Evolutionary conservation across 2,113 vertebrate species (phyloP).

Genomic region (Nesogale talazaci): DNA sequence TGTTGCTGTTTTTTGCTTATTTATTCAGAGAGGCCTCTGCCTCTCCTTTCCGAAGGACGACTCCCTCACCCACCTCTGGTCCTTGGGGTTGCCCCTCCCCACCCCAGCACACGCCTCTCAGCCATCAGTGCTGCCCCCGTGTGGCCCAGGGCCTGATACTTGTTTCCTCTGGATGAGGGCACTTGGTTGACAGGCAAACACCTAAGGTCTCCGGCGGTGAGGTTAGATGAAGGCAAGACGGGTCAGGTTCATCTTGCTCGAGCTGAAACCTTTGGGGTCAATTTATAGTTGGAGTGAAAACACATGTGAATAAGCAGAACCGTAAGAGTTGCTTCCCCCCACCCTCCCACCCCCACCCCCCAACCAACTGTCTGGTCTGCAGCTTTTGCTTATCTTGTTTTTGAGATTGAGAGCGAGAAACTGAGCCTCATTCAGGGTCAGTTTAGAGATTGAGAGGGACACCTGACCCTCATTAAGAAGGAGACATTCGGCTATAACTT

Average conservation of each 20-base stretch:
- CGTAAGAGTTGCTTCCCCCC: neutral
- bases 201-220: slow-evolving; percentile 9
- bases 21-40: neutral
- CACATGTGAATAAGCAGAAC: slow-evolving; percentile 36
- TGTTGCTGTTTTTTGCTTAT: neutral
- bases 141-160: neutral
- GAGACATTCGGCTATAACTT: slow-evolving; percentile 4
- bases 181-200: neutral
- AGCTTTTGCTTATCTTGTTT: neutral
- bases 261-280: slow-evolving; percentile 45
- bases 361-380: slow-evolving; percentile 33
- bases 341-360: no score
- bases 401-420: neutral
- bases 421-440: neutral
- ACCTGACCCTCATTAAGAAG: slow-evolving; percentile 13
- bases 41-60: neutral
- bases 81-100: neutral
- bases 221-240: slow-evolving; percentile 49
- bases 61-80: neutral
- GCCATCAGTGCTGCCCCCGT: neutral
- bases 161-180: slow-evolving; percentile 24
- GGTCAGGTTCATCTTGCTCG: slow-evolving; percentile 45
- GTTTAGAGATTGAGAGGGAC: neutral
- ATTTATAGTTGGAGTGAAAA: slow-evolving; percentile 58
- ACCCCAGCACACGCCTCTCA: neutral